Evolutionary conservation across 2,888 invertebrate genomes (phyloP), one percentile per base, ranked within the genome.

Genomic region (Tenthredo mesomela): DNA sequence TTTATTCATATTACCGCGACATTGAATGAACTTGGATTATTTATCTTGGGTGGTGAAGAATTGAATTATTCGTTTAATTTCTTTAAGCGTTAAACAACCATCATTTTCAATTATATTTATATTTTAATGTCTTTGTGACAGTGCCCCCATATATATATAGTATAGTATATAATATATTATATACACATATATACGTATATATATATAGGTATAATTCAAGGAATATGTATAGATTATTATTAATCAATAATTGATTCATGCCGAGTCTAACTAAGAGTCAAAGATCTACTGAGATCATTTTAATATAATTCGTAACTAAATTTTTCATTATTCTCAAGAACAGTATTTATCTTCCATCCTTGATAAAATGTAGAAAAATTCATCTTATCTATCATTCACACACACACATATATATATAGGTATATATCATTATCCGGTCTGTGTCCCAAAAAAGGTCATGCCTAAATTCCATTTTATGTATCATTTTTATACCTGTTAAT

Each of bases 281-380:
- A 80, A 80, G 82, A 82, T 82, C 65, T 82, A 82, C 43, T 65
- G 82, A 82, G 82, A 82, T 82, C 82, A 70, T 50, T 82, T 82
- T 67, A 82, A 82, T 82, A 82, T 82, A 82, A 82, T 82, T 82
- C 67, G 67, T 82, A 25, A 47, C n/a, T 82, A 82, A 33, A 82
- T 67, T 82, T 82, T 82, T 67, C 33, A 82, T 67, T 67, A 70
- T 58, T 67, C 37, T 9, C 67, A 70, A 82, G 82, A 70, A 82
- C 61, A 70, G 70, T 70, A 18, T 37, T n/a, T n/a, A 29, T 29
- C 33, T 37, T 37, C 25, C 40, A 65, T 82, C 43, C 82, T 65
- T 43, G 82, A 54, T n/a, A 54, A 67, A 82, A 82, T 82, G 65
- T 67, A 67, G 47, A 82, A 82, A 82, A 82, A 67, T 50, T 67